Evolutionary conservation across 2,113 vertebrate species (phyloP).

Genomic region (Uria aalge): DNA sequence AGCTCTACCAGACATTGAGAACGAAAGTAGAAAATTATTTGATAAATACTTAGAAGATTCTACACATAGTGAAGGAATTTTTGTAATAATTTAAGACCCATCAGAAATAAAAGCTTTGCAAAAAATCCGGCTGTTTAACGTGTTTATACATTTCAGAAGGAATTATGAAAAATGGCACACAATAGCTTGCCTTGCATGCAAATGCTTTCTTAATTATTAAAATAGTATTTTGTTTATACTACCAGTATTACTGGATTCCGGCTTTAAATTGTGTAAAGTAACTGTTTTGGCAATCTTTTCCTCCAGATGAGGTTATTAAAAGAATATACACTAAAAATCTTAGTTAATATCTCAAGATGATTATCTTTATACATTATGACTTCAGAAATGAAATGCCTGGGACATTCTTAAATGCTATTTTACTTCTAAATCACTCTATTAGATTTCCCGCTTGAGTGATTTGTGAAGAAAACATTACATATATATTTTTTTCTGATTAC

Average conservation of each 20-base stretch:
- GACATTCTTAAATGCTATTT: conserved; percentile 76
- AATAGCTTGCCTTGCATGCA: neutral
- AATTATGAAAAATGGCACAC: neutral
- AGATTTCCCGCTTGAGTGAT: conserved; percentile 80
- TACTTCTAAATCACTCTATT: conserved; percentile 76
- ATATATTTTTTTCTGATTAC: conserved; percentile 81
- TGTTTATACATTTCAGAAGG: neutral
- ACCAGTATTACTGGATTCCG: neutral
- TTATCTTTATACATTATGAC: neutral
- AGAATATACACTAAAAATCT: neutral
- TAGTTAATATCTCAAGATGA: neutral
- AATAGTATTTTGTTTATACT: neutral
- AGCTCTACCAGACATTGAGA: conserved; percentile 52
- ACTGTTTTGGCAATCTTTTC: neutral
- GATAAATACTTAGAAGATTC: conserved; percentile 48
- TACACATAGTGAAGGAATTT: conserved; percentile 37
- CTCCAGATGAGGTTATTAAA: neutral
- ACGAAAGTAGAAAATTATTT: conserved; percentile 66
- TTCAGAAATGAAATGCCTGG: conserved; percentile 60
- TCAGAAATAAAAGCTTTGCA: neutral
- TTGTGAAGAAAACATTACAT: conserved; percentile 79
- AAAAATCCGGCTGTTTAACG: neutral
- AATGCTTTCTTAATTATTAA: conserved; percentile 6
- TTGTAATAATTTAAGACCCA: neutral
- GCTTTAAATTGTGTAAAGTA: neutral